These are phyloP conservation scores for Anagyrus pseudococci DNA, from an alignment of 2,888 invertebrate species.

Conservation along the genomic window DNA sequence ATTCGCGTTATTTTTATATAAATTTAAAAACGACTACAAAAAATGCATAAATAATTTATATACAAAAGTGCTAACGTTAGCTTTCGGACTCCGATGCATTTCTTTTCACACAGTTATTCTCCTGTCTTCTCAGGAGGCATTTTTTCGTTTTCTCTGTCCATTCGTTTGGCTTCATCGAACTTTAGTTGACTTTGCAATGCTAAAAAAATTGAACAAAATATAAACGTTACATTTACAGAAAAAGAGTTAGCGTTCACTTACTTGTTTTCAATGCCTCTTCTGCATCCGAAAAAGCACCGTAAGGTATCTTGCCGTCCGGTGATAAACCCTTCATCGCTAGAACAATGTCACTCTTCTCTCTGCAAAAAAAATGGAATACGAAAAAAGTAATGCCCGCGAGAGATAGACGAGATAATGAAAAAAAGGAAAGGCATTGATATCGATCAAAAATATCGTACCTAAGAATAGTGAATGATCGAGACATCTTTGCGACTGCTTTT, in stretches of 20 bases:
- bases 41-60: too few species aligned
- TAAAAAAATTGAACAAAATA: background rate
- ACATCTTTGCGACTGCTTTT: conserved; percentile 99
- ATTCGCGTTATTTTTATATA: too few species aligned
- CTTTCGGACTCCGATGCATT: too few species aligned
- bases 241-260: background rate
- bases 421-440: background rate
- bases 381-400: too few species aligned
- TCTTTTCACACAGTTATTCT: too few species aligned
- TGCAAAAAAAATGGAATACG: background rate
- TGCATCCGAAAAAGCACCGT: too few species aligned
- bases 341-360: background rate
- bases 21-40: too few species aligned
- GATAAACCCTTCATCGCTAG: background rate
- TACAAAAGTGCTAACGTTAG: too few species aligned
- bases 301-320: background rate
- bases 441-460: conserved; percentile 70
- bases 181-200: background rate
- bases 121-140: too few species aligned
- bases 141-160: background rate
- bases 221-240: background rate
- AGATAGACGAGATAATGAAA: background rate
- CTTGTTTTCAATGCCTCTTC: background rate
- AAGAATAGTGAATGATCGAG: conserved; percentile 97
- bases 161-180: background rate